Evolutionary conservation across 2,888 invertebrate species (phyloP), one percentile per base, ranked within the genome.

Genomic region (Uropetala carovei): DNA sequence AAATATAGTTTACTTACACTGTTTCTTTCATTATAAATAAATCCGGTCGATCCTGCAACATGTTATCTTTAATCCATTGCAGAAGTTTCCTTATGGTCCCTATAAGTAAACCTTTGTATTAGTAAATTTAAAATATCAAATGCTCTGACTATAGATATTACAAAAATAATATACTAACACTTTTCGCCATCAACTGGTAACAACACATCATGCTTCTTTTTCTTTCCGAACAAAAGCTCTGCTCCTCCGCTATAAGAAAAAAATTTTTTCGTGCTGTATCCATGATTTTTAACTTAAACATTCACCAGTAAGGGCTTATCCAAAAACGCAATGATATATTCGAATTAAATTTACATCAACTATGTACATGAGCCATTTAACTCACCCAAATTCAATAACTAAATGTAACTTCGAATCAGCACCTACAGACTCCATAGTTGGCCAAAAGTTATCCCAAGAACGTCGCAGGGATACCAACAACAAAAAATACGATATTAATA

Each of bases 201-300:
- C 57, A 95, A 95, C 0, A 98, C 95, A 92, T 97, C 95, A 91
- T 97, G 96, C 92, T 96, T 96, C 94, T 98, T 98, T 92, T 97
- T 96, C 94, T 98, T 98, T 93, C 97, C 97, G 95, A 99, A 98
- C 0, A 99, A 95, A n/a, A 98, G 95, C 94, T 99, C 99, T 0
- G 98, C 98, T 2, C 99, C 99, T 18, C 99, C 99, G 82, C 98
- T 98, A 94, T 95, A 94, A 94, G 57, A 95, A 93, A 92, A 94
- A 94, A 86, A 95, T 92, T 93, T 94, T 75, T n/a, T 75, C 2
- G 10, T 22, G 11, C 27, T 22, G 14, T 27, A 91, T 16, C 22
- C 68, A 91, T 27, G 30, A 91, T 22, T 30, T 43, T 16, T 0
- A 43, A 82, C 30, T 13, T 82, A 9, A 7, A 82, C 13, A 4